These are phyloP conservation scores for Psammodynastes pulverulentus DNA, from an alignment of 2,113 vertebrate species.

Conservation along the genomic window DNA sequence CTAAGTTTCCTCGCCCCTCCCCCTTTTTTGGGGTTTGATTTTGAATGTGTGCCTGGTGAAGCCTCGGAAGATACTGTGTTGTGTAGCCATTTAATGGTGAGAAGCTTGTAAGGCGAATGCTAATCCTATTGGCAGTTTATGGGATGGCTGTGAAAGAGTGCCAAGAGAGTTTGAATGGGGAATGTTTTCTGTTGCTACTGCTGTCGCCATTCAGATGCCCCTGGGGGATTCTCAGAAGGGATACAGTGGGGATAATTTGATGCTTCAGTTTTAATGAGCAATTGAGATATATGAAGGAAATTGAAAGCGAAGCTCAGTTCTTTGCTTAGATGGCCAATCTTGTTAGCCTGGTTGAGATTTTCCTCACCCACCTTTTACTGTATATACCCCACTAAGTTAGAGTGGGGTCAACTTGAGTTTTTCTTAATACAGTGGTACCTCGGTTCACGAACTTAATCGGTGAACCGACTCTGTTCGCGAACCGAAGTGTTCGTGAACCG, in stretches of 20 bases:
- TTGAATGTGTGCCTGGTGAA: background rate
- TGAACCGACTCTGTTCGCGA: no score
- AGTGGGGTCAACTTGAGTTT: background rate
- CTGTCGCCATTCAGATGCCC: background rate
- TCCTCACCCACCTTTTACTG: background rate
- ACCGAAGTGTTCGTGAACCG: no score
- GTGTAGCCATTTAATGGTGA: background rate
- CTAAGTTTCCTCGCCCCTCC: background rate
- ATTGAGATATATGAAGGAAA: slow-evolving; percentile 11
- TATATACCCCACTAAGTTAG: background rate
- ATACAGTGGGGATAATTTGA: slow-evolving; percentile 41
- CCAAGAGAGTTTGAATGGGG: background rate
- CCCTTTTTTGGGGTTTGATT: background rate
- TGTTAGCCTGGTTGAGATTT: background rate
- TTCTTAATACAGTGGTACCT: background rate
- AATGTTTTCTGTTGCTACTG: slow-evolving; percentile 15
- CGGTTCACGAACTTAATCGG: no score
- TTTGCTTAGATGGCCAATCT: background rate
- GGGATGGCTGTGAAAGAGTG: background rate
- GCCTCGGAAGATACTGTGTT: background rate
- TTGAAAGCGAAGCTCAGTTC: background rate
- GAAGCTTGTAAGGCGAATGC: background rate
- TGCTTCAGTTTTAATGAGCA: slow-evolving; percentile 44
- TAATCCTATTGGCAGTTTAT: background rate
- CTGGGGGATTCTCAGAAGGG: slow-evolving; percentile 18